A percentile compares a stretch with the other conserved stretches of the same genome.
phyloP scores from a whole-genome alignment of 1,140 invertebrate species.

The Agrypnia vestita region DNA sequence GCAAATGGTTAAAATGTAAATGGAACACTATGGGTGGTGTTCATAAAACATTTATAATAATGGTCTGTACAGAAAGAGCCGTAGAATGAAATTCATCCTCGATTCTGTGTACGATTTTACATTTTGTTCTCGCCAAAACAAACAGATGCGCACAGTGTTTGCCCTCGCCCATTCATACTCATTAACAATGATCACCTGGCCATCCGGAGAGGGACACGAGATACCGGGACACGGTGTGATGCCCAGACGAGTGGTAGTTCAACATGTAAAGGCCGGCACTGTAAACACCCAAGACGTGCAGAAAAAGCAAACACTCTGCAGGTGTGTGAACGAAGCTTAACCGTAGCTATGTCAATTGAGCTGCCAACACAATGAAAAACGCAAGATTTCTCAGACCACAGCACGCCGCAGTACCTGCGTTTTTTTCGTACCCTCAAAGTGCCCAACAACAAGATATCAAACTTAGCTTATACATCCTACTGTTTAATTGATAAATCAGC shows the following conservation, averaged over 20 bases:
- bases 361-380: no score
- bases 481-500: no score
- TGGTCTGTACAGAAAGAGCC: background rate
- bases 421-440: background rate
- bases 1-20: no score
- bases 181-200: constrained; percentile 19
- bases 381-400: background rate
- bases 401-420: background rate
- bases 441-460: no score
- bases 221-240: constrained; percentile 1
- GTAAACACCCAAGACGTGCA: constrained; percentile 17
- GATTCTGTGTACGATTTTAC: background rate
- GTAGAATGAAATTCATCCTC: background rate
- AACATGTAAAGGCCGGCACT: constrained; percentile 24
- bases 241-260: constrained; percentile 2
- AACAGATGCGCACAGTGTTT: constrained; percentile 12
- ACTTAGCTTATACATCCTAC: no score
- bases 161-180: constrained; percentile 13
- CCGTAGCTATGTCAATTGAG: constrained; percentile 5
- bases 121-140: constrained; percentile 12
- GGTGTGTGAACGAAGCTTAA: constrained; percentile 19
- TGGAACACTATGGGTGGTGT: no score
- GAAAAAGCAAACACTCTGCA: constrained; percentile 27
- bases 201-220: constrained; percentile 7
- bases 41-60: no score